Conservation (phyloP, 2,888 invertebrate genomes). For the Blastobasis lacticolella region DNA sequence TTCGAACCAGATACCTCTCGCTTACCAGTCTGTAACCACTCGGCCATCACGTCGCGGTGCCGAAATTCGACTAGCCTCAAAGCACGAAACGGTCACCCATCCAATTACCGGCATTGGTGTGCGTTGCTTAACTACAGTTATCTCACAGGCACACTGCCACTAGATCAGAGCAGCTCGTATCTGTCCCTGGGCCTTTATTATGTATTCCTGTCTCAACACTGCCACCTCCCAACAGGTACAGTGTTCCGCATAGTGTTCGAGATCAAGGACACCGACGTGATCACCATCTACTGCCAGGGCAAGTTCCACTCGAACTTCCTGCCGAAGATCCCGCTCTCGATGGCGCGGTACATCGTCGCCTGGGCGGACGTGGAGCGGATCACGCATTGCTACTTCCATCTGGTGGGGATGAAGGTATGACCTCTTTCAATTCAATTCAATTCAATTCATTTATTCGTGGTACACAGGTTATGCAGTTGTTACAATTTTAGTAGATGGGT, state of each 20-base stretch:
- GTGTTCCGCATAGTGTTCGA: slow-evolving; percentile 64
- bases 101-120: background rate
- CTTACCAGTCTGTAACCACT: too few species aligned
- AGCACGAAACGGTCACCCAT: background rate
- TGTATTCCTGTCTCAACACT: background rate
- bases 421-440: too few species aligned
- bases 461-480: too few species aligned
- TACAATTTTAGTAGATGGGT: too few species aligned
- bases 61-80: too few species aligned
- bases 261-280: slow-evolving; percentile 64
- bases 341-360: slow-evolving; percentile 59
- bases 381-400: slow-evolving; percentile 59
- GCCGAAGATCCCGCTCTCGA: slow-evolving; percentile 58
- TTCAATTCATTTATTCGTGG: too few species aligned
- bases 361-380: slow-evolving; percentile 62
- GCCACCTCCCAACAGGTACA: slow-evolving; percentile 35
- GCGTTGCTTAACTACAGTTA: too few species aligned
- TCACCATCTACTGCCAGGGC: slow-evolving; percentile 66
- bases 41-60: too few species aligned
- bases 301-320: slow-evolving; percentile 67
- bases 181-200: background rate
- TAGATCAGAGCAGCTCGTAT: background rate
- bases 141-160: too few species aligned
- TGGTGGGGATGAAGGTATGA: slow-evolving; percentile 21
- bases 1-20: too few species aligned